Percentiles rank a stretch among this genome's conserved stretches.
Conservation (phyloP, 1,140 invertebrate species). For the Holcopasites calliopsidis region DNA sequence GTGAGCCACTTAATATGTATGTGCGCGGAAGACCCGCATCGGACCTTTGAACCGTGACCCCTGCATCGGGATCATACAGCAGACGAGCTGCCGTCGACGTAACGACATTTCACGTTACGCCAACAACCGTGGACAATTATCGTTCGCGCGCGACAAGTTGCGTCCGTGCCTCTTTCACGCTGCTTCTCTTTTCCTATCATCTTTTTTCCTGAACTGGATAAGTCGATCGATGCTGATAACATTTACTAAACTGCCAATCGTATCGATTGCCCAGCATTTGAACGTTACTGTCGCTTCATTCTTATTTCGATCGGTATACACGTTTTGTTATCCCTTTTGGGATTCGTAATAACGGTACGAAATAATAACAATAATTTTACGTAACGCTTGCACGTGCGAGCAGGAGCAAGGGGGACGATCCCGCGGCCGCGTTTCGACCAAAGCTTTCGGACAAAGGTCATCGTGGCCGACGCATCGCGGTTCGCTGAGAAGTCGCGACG, state of each 20-base stretch:
- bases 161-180: conserved; percentile 7
- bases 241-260: too few relatives aligned
- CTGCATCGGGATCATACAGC: conserved; percentile 64
- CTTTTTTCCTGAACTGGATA: neutral
- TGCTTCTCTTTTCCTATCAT: neutral
- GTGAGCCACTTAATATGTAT: conserved; percentile 72
- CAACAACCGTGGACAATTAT: conserved; percentile 53
- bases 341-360: too few relatives aligned
- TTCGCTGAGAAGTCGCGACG: conserved; percentile 58
- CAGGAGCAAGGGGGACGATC: neutral
- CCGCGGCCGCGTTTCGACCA: neutral
- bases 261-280: too few relatives aligned
- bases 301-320: too few relatives aligned
- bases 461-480: conserved; percentile 43
- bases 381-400: neutral
- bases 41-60: conserved; percentile 70
- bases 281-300: neutral
- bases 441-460: conserved; percentile 39
- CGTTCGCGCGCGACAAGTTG: conserved; percentile 38
- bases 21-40: conserved; percentile 66
- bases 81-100: conserved; percentile 39
- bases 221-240: neutral
- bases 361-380: too few relatives aligned
- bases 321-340: too few relatives aligned
- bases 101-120: conserved; percentile 62